These are phyloP conservation scores for Amphiprion ocellaris DNA, from an alignment of 2,113 vertebrate genomes.

Conservation along the genomic window DNA sequence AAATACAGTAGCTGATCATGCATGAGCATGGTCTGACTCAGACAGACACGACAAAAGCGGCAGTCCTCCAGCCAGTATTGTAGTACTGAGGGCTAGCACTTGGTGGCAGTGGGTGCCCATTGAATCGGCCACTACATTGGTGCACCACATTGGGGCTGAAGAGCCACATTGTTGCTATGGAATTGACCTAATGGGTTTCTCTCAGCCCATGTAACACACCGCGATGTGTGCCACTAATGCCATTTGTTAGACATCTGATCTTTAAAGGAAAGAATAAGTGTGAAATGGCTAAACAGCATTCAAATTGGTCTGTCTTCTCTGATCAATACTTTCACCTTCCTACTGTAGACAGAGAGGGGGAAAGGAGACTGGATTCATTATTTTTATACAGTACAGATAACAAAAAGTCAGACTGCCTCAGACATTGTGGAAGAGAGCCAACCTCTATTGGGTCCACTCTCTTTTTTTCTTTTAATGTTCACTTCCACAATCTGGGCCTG, in stretches of 20 bases:
- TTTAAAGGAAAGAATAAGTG: slow-evolving; percentile 71
- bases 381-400: slow-evolving; percentile 45
- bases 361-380: slow-evolving; percentile 41
- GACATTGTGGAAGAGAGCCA: slow-evolving; percentile 24
- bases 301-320: slow-evolving; percentile 51
- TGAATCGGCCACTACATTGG: slow-evolving; percentile 30
- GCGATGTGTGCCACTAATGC: slow-evolving; percentile 70
- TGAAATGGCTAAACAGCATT: slow-evolving; percentile 69
- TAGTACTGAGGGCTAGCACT: slow-evolving; percentile 72
- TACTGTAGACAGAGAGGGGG: slow-evolving; percentile 20
- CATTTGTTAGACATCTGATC: slow-evolving; percentile 76
- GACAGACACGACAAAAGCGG: slow-evolving; percentile 33
- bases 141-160: slow-evolving; percentile 40
- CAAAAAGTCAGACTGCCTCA: slow-evolving; percentile 35
- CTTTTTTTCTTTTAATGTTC: slow-evolving; percentile 24
- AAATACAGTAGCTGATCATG: slow-evolving; percentile 33
- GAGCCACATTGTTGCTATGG: slow-evolving; percentile 80
- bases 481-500: slow-evolving; percentile 10
- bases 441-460: slow-evolving; percentile 2
- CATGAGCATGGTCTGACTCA: slow-evolving; percentile 34
- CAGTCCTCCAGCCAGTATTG: slow-evolving; percentile 37
- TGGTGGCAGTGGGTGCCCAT: slow-evolving; percentile 82
- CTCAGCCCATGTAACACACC: slow-evolving; percentile 52
- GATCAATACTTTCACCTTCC: slow-evolving; percentile 58
- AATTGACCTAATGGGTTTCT: slow-evolving; percentile 81